phyloP scores from a whole-genome alignment of 2,888 invertebrate genomes.

The Lepetodrilus schrolli region DNA sequence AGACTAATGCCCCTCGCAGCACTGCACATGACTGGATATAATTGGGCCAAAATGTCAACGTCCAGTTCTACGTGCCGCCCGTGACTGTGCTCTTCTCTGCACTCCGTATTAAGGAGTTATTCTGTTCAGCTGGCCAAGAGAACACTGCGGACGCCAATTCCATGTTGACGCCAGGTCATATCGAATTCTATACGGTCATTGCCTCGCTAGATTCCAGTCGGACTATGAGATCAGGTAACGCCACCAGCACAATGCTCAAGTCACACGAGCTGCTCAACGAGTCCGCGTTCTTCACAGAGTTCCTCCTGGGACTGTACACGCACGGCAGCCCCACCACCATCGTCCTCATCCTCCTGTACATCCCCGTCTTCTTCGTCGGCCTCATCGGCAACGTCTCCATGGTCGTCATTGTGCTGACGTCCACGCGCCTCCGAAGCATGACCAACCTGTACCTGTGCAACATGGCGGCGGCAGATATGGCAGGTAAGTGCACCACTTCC shows the following conservation, averaged over 20 bases:
- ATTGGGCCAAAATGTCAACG: too few species aligned
- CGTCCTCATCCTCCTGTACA: slow-evolving; percentile 45
- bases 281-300: not conserved
- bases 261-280: not conserved
- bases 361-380: slow-evolving; percentile 48
- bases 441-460: slow-evolving; percentile 56
- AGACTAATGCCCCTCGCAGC: too few species aligned
- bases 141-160: not conserved
- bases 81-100: too few species aligned
- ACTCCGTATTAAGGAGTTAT: too few species aligned
- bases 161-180: not conserved
- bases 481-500: slow-evolving; percentile 46
- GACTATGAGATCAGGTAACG: not conserved
- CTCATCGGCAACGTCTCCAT: slow-evolving; percentile 53
- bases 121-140: too few species aligned
- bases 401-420: slow-evolving; percentile 44
- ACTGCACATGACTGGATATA: too few species aligned
- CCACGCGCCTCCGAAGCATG: slow-evolving; percentile 46
- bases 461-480: slow-evolving; percentile 52
- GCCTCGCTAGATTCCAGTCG: not conserved
- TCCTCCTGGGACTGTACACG: slow-evolving; percentile 22
- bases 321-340: slow-evolving; percentile 34
- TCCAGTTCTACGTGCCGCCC: too few species aligned
- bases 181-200: not conserved
- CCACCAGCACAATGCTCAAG: slow-evolving; percentile 16